These are phyloP conservation scores for Channa striata DNA, from an alignment of 2,797 vertebrate genomes.

Conservation along the genomic window DNA sequence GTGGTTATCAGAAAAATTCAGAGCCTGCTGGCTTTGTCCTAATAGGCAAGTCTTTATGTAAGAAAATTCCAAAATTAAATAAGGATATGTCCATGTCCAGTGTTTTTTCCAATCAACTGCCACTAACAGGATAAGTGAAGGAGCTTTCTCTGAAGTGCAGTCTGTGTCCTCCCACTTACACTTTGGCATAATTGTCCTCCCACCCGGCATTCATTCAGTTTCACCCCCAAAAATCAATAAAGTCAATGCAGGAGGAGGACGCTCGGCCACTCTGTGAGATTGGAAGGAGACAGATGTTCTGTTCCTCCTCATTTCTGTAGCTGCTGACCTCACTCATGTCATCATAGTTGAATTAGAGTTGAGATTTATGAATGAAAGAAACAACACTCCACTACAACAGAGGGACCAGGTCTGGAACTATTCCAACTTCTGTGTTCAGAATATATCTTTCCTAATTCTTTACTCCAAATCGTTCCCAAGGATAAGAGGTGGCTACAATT, in stretches of 20 bases:
- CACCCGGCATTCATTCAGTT: constrained; percentile 25
- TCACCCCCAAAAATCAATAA: constrained; percentile 48
- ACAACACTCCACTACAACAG: background rate
- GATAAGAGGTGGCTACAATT: background rate
- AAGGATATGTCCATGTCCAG: background rate
- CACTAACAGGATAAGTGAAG: constrained; percentile 3
- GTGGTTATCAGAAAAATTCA: background rate
- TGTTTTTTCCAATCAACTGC: background rate
- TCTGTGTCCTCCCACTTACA: constrained; percentile 6
- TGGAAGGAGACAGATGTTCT: constrained; percentile 45
- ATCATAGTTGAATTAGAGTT: background rate
- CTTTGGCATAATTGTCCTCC: constrained; percentile 42
- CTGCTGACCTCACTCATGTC: constrained; percentile 26
- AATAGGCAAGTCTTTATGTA: background rate
- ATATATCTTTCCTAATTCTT: background rate
- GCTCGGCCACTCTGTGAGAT: constrained; percentile 57
- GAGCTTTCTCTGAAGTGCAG: constrained; percentile 1
- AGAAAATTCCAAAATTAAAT: background rate
- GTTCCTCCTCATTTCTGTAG: constrained; percentile 12
- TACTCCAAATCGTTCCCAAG: background rate
- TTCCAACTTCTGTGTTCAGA: too few species aligned
- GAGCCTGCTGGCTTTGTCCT: background rate
- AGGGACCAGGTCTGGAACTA: constrained; percentile 12
- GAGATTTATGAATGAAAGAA: constrained; percentile 36
- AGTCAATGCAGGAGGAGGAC: constrained; percentile 39